phyloP scores from a whole-genome alignment of 64 coral and sea anemone genomes.

The Montipora foliosa region DNA sequence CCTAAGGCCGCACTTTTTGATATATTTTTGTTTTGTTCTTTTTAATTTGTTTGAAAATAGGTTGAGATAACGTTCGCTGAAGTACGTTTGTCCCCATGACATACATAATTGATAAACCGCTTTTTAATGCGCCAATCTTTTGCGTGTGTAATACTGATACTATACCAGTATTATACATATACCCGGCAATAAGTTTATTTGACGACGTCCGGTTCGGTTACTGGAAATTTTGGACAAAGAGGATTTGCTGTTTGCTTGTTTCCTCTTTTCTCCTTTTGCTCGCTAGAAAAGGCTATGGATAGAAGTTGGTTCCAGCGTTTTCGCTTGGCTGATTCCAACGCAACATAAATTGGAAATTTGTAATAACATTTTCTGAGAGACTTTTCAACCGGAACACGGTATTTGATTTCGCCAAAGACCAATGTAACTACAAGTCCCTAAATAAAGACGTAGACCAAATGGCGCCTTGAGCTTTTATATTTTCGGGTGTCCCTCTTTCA shows the following conservation, averaged over 20 bases:
- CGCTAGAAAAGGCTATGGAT: background rate
- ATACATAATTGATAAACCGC: no score
- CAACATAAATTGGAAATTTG: background rate
- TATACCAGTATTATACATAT: no score
- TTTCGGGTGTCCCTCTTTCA: background rate
- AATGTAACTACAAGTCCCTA: background rate
- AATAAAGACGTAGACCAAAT: background rate
- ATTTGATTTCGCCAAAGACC: background rate
- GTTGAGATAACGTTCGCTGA: no score
- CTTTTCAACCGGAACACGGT: background rate
- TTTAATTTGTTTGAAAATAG: no score
- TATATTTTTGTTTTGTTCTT: no score
- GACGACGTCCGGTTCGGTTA: no score
- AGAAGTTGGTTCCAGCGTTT: background rate
- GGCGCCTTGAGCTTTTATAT: background rate
- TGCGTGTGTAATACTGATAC: no score
- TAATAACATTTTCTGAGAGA: no score
- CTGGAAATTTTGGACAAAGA: background rate
- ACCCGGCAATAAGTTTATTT: no score
- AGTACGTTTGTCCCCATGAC: no score
- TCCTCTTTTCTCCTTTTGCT: background rate
- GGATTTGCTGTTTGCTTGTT: background rate
- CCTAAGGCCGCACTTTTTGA: no score
- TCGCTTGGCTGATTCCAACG: background rate
- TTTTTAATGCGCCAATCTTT: no score